Evolutionary conservation across 2,113 vertebrate species (phyloP).

Genomic region (Hippocampus abdominalis): DNA sequence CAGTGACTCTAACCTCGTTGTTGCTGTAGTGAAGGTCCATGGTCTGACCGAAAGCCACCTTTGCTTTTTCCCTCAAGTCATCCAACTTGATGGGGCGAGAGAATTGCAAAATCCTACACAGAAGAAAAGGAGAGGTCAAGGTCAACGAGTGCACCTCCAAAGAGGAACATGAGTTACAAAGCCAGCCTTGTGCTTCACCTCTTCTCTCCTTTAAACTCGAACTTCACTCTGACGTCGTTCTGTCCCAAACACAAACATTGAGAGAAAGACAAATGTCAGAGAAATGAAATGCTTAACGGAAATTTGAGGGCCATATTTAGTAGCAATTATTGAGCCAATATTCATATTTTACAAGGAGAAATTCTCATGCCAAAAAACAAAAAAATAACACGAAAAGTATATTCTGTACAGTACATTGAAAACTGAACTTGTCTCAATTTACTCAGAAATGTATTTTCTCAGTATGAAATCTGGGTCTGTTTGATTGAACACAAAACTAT

Average conservation of each 20-base stretch:
- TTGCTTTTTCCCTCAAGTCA: constrained; percentile 88
- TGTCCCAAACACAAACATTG: constrained; percentile 46
- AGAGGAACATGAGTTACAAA: not conserved
- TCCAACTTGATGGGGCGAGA: constrained; percentile 90
- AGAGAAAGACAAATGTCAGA: not conserved
- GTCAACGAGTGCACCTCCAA: constrained; percentile 1
- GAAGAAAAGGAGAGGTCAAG: constrained; percentile 16
- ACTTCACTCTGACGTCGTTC: constrained; percentile 97
- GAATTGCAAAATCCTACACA: constrained; percentile 88
- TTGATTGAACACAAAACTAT: no score
- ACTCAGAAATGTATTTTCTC: no score
- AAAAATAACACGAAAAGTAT: no score
- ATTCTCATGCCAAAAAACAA: no score
- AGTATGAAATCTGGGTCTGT: no score
- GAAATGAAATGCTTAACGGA: no score
- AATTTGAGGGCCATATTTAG: no score
- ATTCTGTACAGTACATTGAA: no score
- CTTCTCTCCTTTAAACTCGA: constrained; percentile 97
- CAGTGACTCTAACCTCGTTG: constrained; percentile 83
- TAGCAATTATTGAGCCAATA: no score
- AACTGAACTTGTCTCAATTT: no score
- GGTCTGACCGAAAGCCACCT: constrained; percentile 89
- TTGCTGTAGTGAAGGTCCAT: constrained; percentile 99
- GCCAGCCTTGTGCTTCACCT: constrained; percentile 72
- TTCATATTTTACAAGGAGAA: not conserved